A percentile compares a stretch with the other conserved stretches of the same genome.
phyloP scores from a whole-genome alignment of 2,888 invertebrate species.

The Trichogramma dendrolimi region DNA sequence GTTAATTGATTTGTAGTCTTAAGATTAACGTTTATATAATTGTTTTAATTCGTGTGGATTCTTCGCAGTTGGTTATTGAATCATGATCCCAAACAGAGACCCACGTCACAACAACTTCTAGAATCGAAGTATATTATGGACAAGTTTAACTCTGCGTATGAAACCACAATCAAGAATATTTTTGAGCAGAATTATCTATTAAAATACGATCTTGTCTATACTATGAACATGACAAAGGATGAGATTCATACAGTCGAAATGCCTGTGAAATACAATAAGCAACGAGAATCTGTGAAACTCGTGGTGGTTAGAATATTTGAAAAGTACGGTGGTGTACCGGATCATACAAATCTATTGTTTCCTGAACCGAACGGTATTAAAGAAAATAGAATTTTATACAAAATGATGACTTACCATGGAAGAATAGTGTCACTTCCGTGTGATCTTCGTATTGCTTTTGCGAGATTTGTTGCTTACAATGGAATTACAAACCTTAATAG shows the following conservation, averaged over 20 bases:
- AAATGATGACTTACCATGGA: constrained; percentile 83
- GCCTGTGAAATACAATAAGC: constrained; percentile 26
- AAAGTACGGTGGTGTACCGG: constrained; percentile 73
- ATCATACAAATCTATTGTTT: constrained; percentile 75
- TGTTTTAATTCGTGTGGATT: constrained; percentile 9
- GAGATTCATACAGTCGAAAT: constrained; percentile 35
- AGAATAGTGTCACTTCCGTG: constrained; percentile 79
- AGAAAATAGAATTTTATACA: constrained; percentile 47
- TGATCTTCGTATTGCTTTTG: constrained; percentile 77
- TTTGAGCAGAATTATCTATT: too few species aligned
- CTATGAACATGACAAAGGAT: constrained; percentile 58
- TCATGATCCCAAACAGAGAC: constrained; percentile 79
- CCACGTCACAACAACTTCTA: constrained; percentile 80
- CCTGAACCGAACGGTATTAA: constrained; percentile 61
- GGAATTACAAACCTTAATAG: constrained; percentile 74
- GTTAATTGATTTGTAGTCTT: constrained; percentile 19
- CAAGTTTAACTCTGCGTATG: constrained; percentile 60
- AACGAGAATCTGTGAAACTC: constrained; percentile 46
- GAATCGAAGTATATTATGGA: constrained; percentile 69
- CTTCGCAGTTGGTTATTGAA: constrained; percentile 67
- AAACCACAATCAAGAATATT: constrained; percentile 54
- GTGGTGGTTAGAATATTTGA: constrained; percentile 62
- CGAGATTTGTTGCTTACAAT: constrained; percentile 76
- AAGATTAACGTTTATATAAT: constrained; percentile 22
- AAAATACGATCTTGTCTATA: constrained; percentile 75